Percentiles rank a stretch among this genome's conserved stretches.
Evolutionary conservation across 2,888 invertebrate genomes (phyloP).

Genomic region (Ennomos erosarius): DNA sequence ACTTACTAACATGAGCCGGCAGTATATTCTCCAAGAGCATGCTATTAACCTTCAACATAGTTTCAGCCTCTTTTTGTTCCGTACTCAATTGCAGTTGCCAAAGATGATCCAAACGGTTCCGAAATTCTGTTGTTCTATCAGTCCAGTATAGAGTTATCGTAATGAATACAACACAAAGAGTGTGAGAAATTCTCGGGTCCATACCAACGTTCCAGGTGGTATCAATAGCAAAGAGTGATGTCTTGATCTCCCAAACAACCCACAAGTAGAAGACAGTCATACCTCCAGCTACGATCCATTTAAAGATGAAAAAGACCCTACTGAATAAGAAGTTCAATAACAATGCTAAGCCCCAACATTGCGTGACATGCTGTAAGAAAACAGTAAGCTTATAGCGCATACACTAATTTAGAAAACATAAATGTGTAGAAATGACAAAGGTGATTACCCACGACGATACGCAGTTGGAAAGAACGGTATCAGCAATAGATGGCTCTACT

Average conservation of each 20-base stretch:
- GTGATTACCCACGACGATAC: slow-evolving; percentile 80
- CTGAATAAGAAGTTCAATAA: slow-evolving; percentile 93
- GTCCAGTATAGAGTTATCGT: slow-evolving; percentile 92
- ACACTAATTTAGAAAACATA: slow-evolving; percentile 8
- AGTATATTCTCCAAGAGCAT: slow-evolving; percentile 96
- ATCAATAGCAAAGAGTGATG: slow-evolving; percentile 84
- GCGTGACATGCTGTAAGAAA: slow-evolving; percentile 90
- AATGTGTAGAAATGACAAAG: slow-evolving; percentile 28
- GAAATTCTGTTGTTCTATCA: slow-evolving; percentile 95
- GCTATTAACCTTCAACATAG: slow-evolving; percentile 94
- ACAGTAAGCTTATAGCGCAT: not conserved
- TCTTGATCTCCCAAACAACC: slow-evolving; percentile 87
- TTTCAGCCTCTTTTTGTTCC: slow-evolving; percentile 94
- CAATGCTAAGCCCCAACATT: slow-evolving; percentile 87
- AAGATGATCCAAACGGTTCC: slow-evolving; percentile 94
- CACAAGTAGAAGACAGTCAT: slow-evolving; percentile 88
- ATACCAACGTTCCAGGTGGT: slow-evolving; percentile 89
- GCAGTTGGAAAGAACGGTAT: slow-evolving; percentile 72
- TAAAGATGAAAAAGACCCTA: slow-evolving; percentile 92
- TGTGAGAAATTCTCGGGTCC: slow-evolving; percentile 89
- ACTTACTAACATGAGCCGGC: slow-evolving; percentile 95
- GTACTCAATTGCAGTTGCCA: slow-evolving; percentile 88
- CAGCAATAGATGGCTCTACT: slow-evolving; percentile 49
- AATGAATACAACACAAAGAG: slow-evolving; percentile 89
- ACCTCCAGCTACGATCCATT: slow-evolving; percentile 88